phyloP scores from a whole-genome alignment of 2,113 vertebrate genomes.

The Emberiza fucata region DNA sequence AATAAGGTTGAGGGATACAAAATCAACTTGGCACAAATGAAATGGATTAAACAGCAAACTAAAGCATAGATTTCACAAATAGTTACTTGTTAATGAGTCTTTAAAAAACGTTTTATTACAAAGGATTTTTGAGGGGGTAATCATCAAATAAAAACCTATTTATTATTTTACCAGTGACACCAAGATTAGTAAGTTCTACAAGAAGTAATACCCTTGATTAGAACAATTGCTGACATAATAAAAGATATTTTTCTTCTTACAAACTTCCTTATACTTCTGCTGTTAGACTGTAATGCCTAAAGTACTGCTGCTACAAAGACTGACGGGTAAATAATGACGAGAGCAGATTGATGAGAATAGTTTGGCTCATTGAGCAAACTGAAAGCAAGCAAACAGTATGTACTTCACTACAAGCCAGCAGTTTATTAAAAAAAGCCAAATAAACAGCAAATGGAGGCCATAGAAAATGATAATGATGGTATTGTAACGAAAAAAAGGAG shows the following conservation, averaged over 20 bases:
- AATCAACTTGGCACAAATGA: not conserved
- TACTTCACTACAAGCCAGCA: not conserved
- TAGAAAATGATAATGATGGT: not conserved
- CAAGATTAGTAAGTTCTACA: not conserved
- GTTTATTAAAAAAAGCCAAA: not conserved
- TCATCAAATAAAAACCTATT: not conserved
- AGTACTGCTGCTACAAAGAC: not conserved
- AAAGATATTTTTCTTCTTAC: not conserved
- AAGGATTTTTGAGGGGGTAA: not conserved
- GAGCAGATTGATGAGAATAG: not conserved
- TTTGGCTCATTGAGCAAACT: not conserved
- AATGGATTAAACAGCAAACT: not conserved
- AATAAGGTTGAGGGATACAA: not conserved
- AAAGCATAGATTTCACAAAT: not conserved
- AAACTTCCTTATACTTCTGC: not conserved
- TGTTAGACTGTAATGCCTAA: not conserved
- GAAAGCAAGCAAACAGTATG: not conserved
- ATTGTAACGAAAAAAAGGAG: not conserved
- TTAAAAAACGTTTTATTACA: not conserved
- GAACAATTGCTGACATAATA: not conserved
- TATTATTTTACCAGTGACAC: not conserved
- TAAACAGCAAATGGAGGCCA: not conserved
- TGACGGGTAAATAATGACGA: not conserved
- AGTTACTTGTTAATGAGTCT: not conserved
- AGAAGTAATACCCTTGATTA: not conserved